phyloP scores from a whole-genome alignment of 2,888 invertebrate species.

The Agelastica alni region DNA sequence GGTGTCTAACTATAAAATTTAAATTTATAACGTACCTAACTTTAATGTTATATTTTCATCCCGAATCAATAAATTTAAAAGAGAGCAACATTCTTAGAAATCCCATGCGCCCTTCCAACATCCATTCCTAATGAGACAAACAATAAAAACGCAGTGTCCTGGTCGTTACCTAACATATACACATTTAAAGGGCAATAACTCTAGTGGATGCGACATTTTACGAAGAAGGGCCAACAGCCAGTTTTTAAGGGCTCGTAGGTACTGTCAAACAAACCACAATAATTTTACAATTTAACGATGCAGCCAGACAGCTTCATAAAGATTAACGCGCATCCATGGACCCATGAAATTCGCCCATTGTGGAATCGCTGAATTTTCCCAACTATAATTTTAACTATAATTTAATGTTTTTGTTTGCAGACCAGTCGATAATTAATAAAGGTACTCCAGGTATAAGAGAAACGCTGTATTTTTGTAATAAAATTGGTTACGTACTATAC shows the following conservation, averaged over 20 bases:
- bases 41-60: constrained; percentile 8
- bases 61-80: constrained; percentile 22
- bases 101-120: constrained; percentile 16
- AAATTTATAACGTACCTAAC: background rate
- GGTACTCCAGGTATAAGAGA: too few relatives aligned
- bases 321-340: constrained; percentile 30
- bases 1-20: background rate
- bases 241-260: constrained; percentile 48
- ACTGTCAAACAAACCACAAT: constrained; percentile 54
- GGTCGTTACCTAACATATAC: constrained; percentile 38
- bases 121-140: constrained; percentile 22
- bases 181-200: constrained; percentile 47
- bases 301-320: constrained; percentile 41
- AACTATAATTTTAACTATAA: too few relatives aligned
- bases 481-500: too few relatives aligned
- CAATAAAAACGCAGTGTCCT: constrained; percentile 24
- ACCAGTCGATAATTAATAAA: too few relatives aligned
- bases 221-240: constrained; percentile 46
- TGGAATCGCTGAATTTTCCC: too few relatives aligned
- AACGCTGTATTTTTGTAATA: too few relatives aligned
- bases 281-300: constrained; percentile 51
- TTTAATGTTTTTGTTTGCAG: too few relatives aligned
- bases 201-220: constrained; percentile 38
- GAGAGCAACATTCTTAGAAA: constrained; percentile 17
- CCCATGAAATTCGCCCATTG: constrained; percentile 31